These are phyloP conservation scores for Neotoxoptera formosana DNA, from an alignment of 1,140 invertebrate genomes.

Conservation along the genomic window DNA sequence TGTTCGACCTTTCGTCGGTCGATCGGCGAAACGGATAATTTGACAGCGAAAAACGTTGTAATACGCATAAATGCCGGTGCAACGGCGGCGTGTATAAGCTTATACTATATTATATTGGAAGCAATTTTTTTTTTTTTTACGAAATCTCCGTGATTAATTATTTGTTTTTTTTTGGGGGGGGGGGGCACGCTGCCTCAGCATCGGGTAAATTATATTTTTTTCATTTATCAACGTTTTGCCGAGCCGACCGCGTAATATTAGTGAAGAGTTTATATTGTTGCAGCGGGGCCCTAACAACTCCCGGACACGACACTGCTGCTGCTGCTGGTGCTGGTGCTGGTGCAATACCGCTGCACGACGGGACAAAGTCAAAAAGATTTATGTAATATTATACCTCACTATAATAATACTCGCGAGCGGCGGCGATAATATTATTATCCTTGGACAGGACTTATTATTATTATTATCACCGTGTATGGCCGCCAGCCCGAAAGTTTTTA, in stretches of 20 bases:
- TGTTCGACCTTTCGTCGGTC: conserved; percentile 41
- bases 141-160: conserved; percentile 49
- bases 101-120: background rate
- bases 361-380: conserved; percentile 45
- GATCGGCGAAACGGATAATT: conserved; percentile 34
- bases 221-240: conserved; percentile 40
- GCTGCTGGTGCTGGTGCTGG: background rate
- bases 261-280: conserved; percentile 39
- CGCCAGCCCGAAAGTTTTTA: background rate
- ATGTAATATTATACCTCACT: no score
- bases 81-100: background rate
- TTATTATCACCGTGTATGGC: no score
- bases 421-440: background rate
- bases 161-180: background rate
- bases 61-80: background rate
- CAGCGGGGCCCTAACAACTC: background rate
- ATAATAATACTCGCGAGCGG: background rate
- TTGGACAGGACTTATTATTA: conserved; percentile 42
- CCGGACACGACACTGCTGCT: background rate
- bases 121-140: background rate
- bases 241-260: conserved; percentile 46
- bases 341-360: background rate
- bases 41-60: background rate
- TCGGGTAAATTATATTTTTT: conserved; percentile 13
- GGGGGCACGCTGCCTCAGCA: background rate